A percentile compares a stretch with the other conserved stretches of the same genome.
Conservation (phyloP, 37 sponge, comb jelly and placozoan genomes). For the Hormiphora californensis region DNA sequence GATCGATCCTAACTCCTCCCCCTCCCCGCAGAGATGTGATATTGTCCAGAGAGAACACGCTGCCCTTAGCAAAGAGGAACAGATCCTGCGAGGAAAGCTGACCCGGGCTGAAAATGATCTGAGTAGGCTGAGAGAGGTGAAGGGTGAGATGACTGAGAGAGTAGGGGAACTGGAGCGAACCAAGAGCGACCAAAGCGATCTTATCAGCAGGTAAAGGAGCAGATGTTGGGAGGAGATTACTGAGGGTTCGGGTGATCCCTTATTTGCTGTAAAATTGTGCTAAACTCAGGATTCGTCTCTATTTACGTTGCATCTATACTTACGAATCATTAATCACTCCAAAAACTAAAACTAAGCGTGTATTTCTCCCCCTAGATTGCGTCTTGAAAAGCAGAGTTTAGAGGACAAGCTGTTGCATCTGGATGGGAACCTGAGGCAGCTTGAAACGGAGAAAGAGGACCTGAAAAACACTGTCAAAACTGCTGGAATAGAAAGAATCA, state of each 20-base stretch:
- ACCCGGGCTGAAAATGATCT: neutral
- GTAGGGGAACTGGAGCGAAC: neutral
- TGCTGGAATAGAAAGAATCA: conserved; percentile 51
- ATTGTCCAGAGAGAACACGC: conserved; percentile 20
- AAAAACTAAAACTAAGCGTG: neutral
- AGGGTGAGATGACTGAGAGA: conserved; percentile 24
- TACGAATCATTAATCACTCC: neutral
- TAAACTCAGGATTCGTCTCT: no score
- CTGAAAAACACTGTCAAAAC: conserved; percentile 28
- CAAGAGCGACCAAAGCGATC: conserved; percentile 24
- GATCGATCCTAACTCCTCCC: no score
- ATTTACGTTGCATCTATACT: no score
- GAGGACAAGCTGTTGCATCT: conserved; percentile 50
- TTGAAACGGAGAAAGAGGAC: conserved; percentile 41
- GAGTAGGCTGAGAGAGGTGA: conserved; percentile 2
- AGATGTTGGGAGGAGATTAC: no score
- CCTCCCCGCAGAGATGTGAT: neutral
- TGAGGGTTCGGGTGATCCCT: no score
- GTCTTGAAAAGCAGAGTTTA: conserved; percentile 22
- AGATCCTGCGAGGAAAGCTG: conserved; percentile 46
- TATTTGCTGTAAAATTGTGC: no score
- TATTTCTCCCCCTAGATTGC: neutral
- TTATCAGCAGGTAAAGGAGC: conserved; percentile 41
- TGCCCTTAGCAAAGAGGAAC: conserved; percentile 48
- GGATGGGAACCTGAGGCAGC: neutral